A percentile compares a stretch with the other conserved stretches of the same genome.
phyloP scores from a whole-genome alignment of 2,888 invertebrate species.

The Scaptomyza tumidula region DNA sequence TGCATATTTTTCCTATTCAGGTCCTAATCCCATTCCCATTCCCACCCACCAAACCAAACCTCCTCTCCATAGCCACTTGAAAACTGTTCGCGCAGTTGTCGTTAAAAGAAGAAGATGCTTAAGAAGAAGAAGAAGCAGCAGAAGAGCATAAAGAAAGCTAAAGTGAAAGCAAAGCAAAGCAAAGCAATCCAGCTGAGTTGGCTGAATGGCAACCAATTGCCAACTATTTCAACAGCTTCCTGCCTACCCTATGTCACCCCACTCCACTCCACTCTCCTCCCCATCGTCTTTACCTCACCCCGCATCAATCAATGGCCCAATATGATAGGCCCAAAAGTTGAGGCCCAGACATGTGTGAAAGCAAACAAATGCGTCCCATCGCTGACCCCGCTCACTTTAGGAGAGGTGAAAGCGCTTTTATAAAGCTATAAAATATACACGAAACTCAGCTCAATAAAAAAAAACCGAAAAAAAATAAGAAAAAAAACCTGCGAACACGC shows the following conservation, averaged over 20 bases:
- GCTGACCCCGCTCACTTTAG: slow-evolving; percentile 58
- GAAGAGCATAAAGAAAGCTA: slow-evolving; percentile 12
- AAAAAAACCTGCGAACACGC: slow-evolving; percentile 37
- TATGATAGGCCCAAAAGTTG: slow-evolving; percentile 58
- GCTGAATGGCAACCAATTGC: slow-evolving; percentile 64
- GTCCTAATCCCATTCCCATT: slow-evolving; percentile 25
- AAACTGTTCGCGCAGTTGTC: slow-evolving; percentile 56
- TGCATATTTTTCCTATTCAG: slow-evolving; percentile 37
- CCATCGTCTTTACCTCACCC: not conserved
- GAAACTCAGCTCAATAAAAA: slow-evolving; percentile 12
- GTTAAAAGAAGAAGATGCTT: slow-evolving; percentile 24
- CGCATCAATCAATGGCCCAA: slow-evolving; percentile 68
- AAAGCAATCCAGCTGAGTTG: slow-evolving; percentile 60
- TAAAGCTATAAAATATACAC: slow-evolving; percentile 77
- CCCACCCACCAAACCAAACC: not conserved
- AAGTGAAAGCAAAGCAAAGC: slow-evolving; percentile 29
- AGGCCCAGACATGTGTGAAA: slow-evolving; percentile 49
- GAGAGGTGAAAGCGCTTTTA: slow-evolving; percentile 65
- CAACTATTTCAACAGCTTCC: slow-evolving; percentile 58
- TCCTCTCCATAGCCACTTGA: slow-evolving; percentile 22
- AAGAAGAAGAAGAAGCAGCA: no score
- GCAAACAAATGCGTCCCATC: slow-evolving; percentile 34
- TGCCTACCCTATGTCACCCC: not conserved
- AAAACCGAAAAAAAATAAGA: not conserved
- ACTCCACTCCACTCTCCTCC: not conserved